A percentile compares a stretch with the other conserved stretches of the same genome.
Evolutionary conservation across 2,888 invertebrate genomes (phyloP).

Genomic region (Troides aeacus): DNA sequence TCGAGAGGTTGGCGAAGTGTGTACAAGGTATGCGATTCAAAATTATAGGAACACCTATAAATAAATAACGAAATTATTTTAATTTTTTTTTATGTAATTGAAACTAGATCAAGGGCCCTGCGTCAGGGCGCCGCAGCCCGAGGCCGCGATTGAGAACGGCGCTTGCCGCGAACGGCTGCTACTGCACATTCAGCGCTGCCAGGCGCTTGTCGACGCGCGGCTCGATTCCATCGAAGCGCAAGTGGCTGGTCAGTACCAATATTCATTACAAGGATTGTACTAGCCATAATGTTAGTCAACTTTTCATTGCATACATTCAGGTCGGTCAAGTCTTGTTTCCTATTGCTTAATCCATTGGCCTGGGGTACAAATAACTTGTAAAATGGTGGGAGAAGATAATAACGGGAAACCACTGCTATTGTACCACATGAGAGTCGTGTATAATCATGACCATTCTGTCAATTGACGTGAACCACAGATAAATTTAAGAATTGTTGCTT

Average conservation of each 20-base stretch:
- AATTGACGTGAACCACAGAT: too few species aligned
- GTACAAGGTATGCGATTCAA: constrained; percentile 58
- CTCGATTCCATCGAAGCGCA: constrained; percentile 88
- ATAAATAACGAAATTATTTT: not conserved
- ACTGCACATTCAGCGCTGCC: constrained; percentile 88
- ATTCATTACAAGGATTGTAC: not conserved
- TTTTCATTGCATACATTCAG: too few species aligned
- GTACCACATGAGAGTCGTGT: too few species aligned
- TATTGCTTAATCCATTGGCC: too few species aligned
- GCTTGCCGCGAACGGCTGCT: constrained; percentile 88
- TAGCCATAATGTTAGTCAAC: too few species aligned
- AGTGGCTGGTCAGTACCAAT: constrained; percentile 79
- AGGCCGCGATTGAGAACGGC: constrained; percentile 88
- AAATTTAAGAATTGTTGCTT: too few species aligned
- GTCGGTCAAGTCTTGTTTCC: too few species aligned
- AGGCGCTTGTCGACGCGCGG: constrained; percentile 84
- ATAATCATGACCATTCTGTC: too few species aligned
- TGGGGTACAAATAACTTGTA: too few species aligned
- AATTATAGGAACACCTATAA: constrained; percentile 5
- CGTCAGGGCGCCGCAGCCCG: constrained; percentile 84
- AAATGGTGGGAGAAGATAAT: too few species aligned
- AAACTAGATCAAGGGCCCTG: constrained; percentile 40
- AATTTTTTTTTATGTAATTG: not conserved
- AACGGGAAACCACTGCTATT: too few species aligned
- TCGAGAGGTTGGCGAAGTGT: constrained; percentile 65